Evolutionary conservation across 1,140 invertebrate genomes (phyloP).

Genomic region (Nephila pilipes): DNA sequence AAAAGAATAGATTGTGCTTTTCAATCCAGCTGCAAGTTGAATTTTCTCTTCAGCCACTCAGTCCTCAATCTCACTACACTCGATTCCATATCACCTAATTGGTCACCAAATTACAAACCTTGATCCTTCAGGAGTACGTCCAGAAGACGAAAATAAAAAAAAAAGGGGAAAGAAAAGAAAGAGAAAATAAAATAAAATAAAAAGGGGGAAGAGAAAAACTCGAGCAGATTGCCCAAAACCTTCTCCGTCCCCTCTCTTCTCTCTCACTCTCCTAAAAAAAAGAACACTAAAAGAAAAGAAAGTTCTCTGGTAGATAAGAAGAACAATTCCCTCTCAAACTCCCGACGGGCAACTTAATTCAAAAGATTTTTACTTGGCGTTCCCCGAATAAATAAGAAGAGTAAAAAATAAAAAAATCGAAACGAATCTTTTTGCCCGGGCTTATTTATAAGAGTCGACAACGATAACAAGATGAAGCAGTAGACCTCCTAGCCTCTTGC

Average conservation of each 20-base stretch:
- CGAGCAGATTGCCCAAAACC: constrained; percentile 58
- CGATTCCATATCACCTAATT: constrained; percentile 65
- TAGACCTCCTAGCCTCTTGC: constrained; percentile 31
- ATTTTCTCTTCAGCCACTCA: constrained; percentile 33
- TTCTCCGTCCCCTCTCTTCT: background rate
- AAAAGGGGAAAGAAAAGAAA: background rate
- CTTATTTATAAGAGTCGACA: constrained; percentile 54
- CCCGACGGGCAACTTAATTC: constrained; percentile 56
- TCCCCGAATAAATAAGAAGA: constrained; percentile 57
- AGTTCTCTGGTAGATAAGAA: constrained; percentile 59
- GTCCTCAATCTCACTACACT: constrained; percentile 51
- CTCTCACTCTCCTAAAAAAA: background rate
- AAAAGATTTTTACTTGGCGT: constrained; percentile 65
- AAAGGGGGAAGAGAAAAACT: background rate
- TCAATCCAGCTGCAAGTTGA: constrained; percentile 42
- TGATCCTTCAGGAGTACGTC: constrained; percentile 46
- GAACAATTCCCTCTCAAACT: constrained; percentile 36
- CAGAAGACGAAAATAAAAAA: background rate
- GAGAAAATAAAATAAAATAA: background rate
- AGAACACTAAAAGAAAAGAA: constrained; percentile 44
- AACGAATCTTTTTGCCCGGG: constrained; percentile 39
- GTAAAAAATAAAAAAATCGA: constrained; percentile 27
- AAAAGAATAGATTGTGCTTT: constrained; percentile 38
- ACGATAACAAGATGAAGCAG: constrained; percentile 48
- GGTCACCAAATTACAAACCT: constrained; percentile 65